phyloP scores from a whole-genome alignment of 1,140 invertebrate genomes.

The Grapholita molesta region DNA sequence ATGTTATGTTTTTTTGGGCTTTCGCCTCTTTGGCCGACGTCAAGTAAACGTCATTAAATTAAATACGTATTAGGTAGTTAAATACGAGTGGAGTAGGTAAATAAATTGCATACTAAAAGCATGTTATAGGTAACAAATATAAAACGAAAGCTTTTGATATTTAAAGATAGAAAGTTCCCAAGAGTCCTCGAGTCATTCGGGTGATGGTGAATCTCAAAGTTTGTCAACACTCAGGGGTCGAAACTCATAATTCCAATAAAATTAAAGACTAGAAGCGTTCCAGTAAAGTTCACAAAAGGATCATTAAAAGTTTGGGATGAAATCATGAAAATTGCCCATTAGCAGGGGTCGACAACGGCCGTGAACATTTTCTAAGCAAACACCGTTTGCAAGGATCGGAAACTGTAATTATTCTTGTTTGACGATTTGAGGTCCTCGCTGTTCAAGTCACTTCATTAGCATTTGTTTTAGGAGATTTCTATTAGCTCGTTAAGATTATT shows the following conservation, averaged over 20 bases:
- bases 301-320: slow-evolving; percentile 25
- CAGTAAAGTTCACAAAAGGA: slow-evolving; percentile 23
- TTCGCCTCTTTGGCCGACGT: too few relatives aligned
- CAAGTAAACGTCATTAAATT: too few relatives aligned
- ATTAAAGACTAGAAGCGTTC: slow-evolving; percentile 28
- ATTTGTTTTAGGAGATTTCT: slow-evolving; percentile 1
- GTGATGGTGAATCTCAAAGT: background rate
- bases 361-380: slow-evolving; percentile 9
- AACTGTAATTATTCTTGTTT: slow-evolving; percentile 16
- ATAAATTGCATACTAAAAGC: too few relatives aligned
- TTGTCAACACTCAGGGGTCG: background rate
- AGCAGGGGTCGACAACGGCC: background rate
- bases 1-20: too few relatives aligned
- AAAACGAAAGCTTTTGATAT: background rate
- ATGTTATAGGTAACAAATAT: background rate
- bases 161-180: background rate
- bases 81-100: too few relatives aligned
- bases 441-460: slow-evolving; percentile 5
- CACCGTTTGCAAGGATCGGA: slow-evolving; percentile 1
- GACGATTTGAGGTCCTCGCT: slow-evolving; percentile 7
- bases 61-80: too few relatives aligned
- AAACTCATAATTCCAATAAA: slow-evolving; percentile 20
- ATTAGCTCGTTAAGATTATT: slow-evolving; percentile 17
- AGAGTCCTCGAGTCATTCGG: background rate
- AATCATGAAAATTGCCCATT: slow-evolving; percentile 27